A percentile compares a stretch with the other conserved stretches of the same genome.
phyloP scores from a whole-genome alignment of 30 jellyfish, hydroid and myxozoan species.

The Hydra vulgaris region DNA sequence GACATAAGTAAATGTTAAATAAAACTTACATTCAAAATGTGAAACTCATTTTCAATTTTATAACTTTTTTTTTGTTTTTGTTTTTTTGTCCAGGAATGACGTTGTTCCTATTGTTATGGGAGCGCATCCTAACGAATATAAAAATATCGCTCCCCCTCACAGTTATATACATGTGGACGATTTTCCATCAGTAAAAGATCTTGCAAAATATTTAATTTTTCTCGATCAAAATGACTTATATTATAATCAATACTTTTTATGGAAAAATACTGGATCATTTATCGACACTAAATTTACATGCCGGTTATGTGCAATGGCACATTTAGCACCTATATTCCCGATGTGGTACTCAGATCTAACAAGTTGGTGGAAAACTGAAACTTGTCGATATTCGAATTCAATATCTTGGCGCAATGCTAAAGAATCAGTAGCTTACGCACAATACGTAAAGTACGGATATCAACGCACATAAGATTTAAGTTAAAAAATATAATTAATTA shows the following conservation, averaged over 20 bases:
- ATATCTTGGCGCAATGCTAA: neutral
- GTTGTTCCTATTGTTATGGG: constrained; percentile 35
- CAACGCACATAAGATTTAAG: too few relatives aligned
- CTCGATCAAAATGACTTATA: constrained; percentile 16
- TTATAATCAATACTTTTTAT: constrained; percentile 20
- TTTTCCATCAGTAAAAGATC: constrained; percentile 5
- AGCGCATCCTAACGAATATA: constrained; percentile 26
- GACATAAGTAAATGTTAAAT: too few relatives aligned
- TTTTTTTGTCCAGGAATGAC: too few relatives aligned
- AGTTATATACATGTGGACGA: constrained; percentile 24
- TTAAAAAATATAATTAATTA: too few relatives aligned
- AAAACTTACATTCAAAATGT: too few relatives aligned
- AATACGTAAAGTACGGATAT: constrained; percentile 9
- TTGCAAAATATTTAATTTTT: constrained; percentile 17
- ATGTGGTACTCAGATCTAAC: constrained; percentile 24
- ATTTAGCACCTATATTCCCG: constrained; percentile 29
- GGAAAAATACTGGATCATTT: constrained; percentile 31
- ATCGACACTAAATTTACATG: constrained; percentile 28
- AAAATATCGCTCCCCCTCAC: constrained; percentile 9
- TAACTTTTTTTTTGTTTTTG: too few relatives aligned
- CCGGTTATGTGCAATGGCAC: constrained; percentile 40
- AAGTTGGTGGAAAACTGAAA: constrained; percentile 20
- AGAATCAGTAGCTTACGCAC: neutral
- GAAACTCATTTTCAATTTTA: too few relatives aligned
- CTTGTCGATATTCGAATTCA: neutral